Evolutionary conservation across 1,140 invertebrate genomes (phyloP).

Genomic region (Monochamus saltuarius): DNA sequence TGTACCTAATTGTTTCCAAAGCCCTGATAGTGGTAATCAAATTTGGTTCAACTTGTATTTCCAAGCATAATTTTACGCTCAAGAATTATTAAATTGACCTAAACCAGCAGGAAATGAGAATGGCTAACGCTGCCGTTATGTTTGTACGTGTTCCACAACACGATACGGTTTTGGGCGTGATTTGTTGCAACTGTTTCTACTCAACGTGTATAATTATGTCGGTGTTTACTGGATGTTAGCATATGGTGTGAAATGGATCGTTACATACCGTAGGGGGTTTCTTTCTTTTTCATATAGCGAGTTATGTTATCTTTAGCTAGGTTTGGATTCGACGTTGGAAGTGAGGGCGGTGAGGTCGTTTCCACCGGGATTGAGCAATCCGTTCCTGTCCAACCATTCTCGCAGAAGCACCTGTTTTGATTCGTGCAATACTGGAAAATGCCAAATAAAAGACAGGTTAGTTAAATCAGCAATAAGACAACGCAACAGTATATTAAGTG

Average conservation of each 20-base stretch:
- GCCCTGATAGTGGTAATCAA: no score
- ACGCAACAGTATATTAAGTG: no score
- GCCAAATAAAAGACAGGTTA: conserved; percentile 5
- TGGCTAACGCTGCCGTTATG: background rate
- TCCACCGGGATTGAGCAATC: conserved; percentile 83
- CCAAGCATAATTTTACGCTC: no score
- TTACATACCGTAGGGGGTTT: conserved; percentile 84
- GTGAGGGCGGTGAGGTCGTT: conserved; percentile 60
- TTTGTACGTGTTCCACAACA: conserved; percentile 3
- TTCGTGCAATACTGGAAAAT: conserved; percentile 85
- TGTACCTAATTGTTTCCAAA: no score
- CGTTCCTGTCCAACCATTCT: conserved; percentile 81
- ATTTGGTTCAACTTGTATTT: no score
- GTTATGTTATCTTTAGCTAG: conserved; percentile 55
- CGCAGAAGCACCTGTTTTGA: conserved; percentile 87
- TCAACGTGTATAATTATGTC: no score
- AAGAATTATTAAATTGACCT: no score
- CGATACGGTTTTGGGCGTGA: background rate
- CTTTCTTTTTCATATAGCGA: conserved; percentile 78
- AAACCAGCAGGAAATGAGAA: no score
- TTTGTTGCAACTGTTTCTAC: no score
- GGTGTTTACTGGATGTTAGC: no score
- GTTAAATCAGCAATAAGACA: no score
- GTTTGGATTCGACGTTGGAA: conserved; percentile 52
- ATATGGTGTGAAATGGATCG: no score